Base-by-base conservation (phyloP, 2,797 vertebrate genomes). In the Saxicola maurus region DNA sequence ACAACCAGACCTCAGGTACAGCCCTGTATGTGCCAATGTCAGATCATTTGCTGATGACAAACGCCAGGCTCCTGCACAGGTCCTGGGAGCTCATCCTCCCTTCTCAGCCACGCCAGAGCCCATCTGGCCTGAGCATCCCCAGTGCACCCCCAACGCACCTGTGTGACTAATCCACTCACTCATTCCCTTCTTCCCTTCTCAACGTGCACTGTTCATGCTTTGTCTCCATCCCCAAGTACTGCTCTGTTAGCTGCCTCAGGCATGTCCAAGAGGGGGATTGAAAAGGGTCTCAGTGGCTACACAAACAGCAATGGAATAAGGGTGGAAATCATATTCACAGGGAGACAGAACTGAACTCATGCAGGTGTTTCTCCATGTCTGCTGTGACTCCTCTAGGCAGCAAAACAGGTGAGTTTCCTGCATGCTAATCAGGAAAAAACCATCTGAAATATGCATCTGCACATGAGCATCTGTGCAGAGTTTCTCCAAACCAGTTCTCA, bases 381-480 rank as follows among this genome's bases (percentile, higher is more conserved):
- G 89, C 90, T 56, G 30, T 90, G 90, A 90, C 91, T 96, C 75
- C 74, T 94, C 61, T 33, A 91, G 92, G 81, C 87, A 96, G 82
- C 40, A 87, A 86, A 94, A 72, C 95, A 96, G 96, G 93, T 94
- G 93, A 95, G 87, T 75, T 86, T 57, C 53, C 95, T 93, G 93
- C 92, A 92, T 94, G 95, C 86, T 95, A 94, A 95, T 96, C 78
- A 94, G 91, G 51, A 56, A 59, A 94, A 91, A 90, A 91, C 19
- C 45, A 83, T 86, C 88, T 95, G 94, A 95, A 94, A 96, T 94
- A 94, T 92, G 95, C 96, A 95, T 96, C 94, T 95, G 91, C 92
- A 93, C 84, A 87, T 60, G 38, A 88, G 91, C 96, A 95, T 95
- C 96, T 96, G 93, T 84, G 91, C 89, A 90, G 82, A 94, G 87